phyloP scores from a whole-genome alignment of 2,888 invertebrate genomes.

The Lamellibrachia satsuma region DNA sequence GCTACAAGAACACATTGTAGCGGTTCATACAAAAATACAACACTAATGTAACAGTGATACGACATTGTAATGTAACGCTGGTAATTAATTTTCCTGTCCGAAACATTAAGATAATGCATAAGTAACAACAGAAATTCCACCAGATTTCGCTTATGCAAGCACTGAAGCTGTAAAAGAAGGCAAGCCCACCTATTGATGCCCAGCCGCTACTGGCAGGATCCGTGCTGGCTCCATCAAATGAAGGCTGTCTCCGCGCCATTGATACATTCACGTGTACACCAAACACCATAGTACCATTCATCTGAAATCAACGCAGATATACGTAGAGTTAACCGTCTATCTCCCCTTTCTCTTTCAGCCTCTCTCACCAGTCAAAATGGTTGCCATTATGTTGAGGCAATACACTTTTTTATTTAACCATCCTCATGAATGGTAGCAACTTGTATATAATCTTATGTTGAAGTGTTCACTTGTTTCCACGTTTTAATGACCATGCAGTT shows the following conservation, averaged over 20 bases:
- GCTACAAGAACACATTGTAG: too few relatives aligned
- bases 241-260: constrained; percentile 81
- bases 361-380: too few relatives aligned
- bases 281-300: constrained; percentile 79
- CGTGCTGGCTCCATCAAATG: constrained; percentile 79
- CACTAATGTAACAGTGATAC: too few relatives aligned
- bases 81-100: too few relatives aligned
- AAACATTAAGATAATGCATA: too few relatives aligned
- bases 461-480: too few relatives aligned
- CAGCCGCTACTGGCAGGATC: constrained; percentile 80
- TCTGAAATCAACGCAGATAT: constrained; percentile 62
- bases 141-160: constrained; percentile 38
- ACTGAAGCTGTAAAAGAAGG: neutral
- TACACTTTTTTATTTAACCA: neutral
- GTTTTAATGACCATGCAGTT: too few relatives aligned
- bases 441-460: too few relatives aligned
- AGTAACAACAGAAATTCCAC: neutral
- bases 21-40: too few relatives aligned
- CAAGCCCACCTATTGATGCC: constrained; percentile 73
- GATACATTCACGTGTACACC: constrained; percentile 82
- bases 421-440: neutral
- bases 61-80: too few relatives aligned
- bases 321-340: neutral
- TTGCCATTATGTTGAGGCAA: too few relatives aligned
- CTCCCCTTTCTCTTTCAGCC: too few relatives aligned